Conservation (phyloP, 2,888 invertebrate genomes). For the Nycteola revayana region DNA sequence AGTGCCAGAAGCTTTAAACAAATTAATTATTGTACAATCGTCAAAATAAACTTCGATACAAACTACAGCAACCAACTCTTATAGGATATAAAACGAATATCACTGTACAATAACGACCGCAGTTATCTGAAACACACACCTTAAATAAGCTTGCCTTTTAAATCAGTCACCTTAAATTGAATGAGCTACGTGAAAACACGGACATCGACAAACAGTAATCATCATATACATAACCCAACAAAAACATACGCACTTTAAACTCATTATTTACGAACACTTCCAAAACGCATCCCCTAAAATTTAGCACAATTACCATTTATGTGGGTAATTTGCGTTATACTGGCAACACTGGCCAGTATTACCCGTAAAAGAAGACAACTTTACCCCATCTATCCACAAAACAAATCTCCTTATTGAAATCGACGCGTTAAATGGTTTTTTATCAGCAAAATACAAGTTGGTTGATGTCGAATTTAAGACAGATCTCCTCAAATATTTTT, state of each 20-base stretch:
- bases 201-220: constrained; percentile 24
- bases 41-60: too few relatives aligned
- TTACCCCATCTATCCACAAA: constrained; percentile 13
- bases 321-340: constrained; percentile 69
- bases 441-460: constrained; percentile 24
- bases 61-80: too few relatives aligned
- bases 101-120: too few relatives aligned
- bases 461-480: constrained; percentile 30
- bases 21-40: too few relatives aligned
- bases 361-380: constrained; percentile 38
- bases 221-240: constrained; percentile 32
- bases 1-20: too few relatives aligned
- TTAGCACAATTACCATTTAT: constrained; percentile 69
- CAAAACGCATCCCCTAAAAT: constrained; percentile 54
- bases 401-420: constrained; percentile 14
- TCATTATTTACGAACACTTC: constrained; percentile 62
- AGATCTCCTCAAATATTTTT: constrained; percentile 32
- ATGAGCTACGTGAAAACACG: constrained; percentile 18
- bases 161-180: too few relatives aligned
- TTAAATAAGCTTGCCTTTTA: too few relatives aligned
- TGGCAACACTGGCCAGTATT: constrained; percentile 63
- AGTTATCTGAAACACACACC: too few relatives aligned
- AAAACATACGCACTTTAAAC: constrained; percentile 30
- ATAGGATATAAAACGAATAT: too few relatives aligned
- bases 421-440: constrained; percentile 24